Evolutionary conservation across 2,797 vertebrate genomes (phyloP).

Genomic region (Brachymystax lenok): DNA sequence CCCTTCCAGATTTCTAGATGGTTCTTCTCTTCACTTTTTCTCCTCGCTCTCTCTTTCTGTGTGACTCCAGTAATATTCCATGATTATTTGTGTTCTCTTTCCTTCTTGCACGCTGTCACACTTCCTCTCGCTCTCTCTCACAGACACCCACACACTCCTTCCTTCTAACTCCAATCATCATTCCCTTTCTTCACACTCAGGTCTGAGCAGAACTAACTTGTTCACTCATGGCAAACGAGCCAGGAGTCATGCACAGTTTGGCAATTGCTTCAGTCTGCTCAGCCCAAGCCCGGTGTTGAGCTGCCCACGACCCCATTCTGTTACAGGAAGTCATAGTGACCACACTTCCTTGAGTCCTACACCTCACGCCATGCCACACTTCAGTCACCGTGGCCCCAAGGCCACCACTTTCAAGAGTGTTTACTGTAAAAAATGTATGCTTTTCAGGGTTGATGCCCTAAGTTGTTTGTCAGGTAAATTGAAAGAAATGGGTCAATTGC

Average conservation of each 20-base stretch:
- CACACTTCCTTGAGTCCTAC: neutral
- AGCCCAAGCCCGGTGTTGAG: neutral
- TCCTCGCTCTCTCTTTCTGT: neutral
- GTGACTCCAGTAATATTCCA: neutral
- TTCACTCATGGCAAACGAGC: neutral
- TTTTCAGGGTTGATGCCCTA: neutral
- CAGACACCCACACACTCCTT: neutral
- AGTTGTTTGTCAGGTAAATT: neutral
- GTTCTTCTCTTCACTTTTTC: neutral
- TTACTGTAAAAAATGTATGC: neutral
- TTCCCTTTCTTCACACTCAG: neutral
- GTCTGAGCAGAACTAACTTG: neutral
- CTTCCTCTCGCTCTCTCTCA: neutral
- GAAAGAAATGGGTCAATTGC: neutral
- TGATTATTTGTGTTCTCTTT: neutral
- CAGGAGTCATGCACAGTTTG: conserved; percentile 1
- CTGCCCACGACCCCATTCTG: neutral
- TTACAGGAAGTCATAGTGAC: neutral
- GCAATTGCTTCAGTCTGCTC: conserved; percentile 5
- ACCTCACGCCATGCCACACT: neutral
- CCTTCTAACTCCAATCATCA: neutral
- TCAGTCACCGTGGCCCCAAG: neutral
- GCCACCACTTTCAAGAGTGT: neutral
- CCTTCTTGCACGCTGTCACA: neutral
- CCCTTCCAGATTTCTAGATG: neutral